These are phyloP conservation scores for Parauchenoglanis punctatus DNA, from an alignment of 2,797 vertebrate genomes.

Conservation along the genomic window DNA sequence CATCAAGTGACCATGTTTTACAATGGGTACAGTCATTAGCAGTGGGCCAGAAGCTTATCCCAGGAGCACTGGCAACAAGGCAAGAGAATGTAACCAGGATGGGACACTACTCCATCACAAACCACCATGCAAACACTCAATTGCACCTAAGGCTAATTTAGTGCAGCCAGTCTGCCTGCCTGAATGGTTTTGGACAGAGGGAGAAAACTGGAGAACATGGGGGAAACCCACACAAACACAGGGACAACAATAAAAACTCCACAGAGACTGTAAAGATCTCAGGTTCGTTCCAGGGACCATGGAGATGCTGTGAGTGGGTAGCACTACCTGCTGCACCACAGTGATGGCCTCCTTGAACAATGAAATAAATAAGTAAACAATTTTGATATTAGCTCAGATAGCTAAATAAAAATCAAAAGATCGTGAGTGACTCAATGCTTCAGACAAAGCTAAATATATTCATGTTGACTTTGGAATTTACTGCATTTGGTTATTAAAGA, in stretches of 20 bases:
- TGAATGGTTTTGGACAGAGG: not conserved
- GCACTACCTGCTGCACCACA: not conserved
- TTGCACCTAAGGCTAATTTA: not conserved
- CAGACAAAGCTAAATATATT: not conserved
- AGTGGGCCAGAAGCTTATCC: not conserved
- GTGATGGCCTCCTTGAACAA: not conserved
- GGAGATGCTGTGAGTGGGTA: not conserved
- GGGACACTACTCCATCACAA: not conserved
- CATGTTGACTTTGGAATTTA: not conserved
- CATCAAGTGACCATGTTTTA: not conserved
- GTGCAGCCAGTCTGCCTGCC: not conserved
- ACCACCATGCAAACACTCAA: not conserved
- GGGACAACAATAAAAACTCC: not conserved
- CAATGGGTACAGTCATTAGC: not conserved
- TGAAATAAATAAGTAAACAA: not conserved
- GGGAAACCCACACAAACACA: not conserved
- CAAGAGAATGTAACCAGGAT: not conserved
- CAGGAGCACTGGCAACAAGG: not conserved
- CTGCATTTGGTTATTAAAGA: not conserved
- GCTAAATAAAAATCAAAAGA: not conserved
- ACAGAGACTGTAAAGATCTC: not conserved
- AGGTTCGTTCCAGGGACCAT: not conserved
- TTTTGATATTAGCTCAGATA: too few relatives aligned
- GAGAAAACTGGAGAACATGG: not conserved
- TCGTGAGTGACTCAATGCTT: too few relatives aligned